Evolutionary conservation across 1,140 invertebrate genomes (phyloP).

Genomic region (Parasteatoda tepidariorum): DNA sequence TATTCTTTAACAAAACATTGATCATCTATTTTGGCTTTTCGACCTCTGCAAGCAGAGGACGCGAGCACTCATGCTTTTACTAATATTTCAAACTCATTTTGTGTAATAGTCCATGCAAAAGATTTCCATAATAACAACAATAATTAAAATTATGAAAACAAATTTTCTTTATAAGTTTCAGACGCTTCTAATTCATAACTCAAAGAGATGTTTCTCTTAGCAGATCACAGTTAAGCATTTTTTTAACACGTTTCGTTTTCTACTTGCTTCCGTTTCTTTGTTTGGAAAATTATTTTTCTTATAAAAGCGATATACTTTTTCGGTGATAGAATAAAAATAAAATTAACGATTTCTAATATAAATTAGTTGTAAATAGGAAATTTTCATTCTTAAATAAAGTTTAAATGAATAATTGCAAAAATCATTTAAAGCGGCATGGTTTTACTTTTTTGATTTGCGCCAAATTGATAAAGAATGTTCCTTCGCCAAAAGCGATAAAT

Average conservation of each 20-base stretch:
- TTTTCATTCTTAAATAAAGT: too few relatives aligned
- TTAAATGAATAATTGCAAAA: too few relatives aligned
- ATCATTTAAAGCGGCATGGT: too few relatives aligned
- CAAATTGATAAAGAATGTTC: too few relatives aligned
- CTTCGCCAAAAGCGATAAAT: too few relatives aligned
- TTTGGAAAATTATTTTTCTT: background rate
- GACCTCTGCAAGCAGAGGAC: slow-evolving; percentile 59
- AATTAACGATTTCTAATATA: too few relatives aligned
- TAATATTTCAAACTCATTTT: slow-evolving; percentile 6
- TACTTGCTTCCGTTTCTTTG: background rate
- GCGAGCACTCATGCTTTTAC: slow-evolving; percentile 40
- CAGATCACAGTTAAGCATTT: background rate
- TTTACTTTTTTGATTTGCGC: too few relatives aligned
- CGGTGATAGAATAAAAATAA: too few relatives aligned
- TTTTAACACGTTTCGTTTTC: background rate
- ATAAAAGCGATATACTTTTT: too few relatives aligned
- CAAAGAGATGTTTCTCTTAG: background rate
- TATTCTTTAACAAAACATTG: slow-evolving; percentile 36
- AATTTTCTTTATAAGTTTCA: background rate
- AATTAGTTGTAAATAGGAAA: too few relatives aligned
- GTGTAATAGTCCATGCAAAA: background rate
- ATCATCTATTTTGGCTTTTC: slow-evolving; percentile 42
- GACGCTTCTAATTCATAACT: background rate
- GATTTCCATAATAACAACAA: background rate
- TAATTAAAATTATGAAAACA: background rate